Evolutionary conservation across 2,888 invertebrate species (phyloP), one percentile per base, ranked within the genome.

Genomic region (Chrysolina haemoptera): DNA sequence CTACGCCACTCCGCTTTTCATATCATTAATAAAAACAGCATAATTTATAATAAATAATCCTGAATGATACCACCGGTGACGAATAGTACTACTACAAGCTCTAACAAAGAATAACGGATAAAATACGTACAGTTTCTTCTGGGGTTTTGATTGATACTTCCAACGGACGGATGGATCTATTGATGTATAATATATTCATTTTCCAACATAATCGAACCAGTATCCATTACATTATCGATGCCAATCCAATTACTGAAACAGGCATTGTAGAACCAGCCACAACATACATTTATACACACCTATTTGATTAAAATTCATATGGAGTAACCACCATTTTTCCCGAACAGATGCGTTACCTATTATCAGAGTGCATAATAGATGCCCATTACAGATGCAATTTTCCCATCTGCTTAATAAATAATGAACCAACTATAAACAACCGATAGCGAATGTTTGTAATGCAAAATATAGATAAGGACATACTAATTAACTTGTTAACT

Each of bases 401-500:
- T 10, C 65, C 48, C 27, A 41, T 40, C 62, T 63, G 48, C 65
- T 65, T 20, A 65, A 65, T 65, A 65, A 65, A 65, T 65, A 65
- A 48, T 71, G 50, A 50, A 16, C 68, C 43, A 73, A 27, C 59
- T 35, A 35, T 59, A 59, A 59, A 59, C 35, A 59, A 65, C 55
- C 46, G 63, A 68, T 40, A 68, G 46, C 72, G 50, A 63, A 48
- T 53, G 62, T 46, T 69, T 48, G 46, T 20, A 64, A 73, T 53
- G 65, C 53, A 73, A 65, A 73, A 59, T 65, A 50, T 65, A 71
- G 74, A 74, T 72, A 78, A 72, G 70, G 64, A 74, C 62, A 68
- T 74, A 72, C 74, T 76, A 78, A 76, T 78, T 76, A 78, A 74
- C 72, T 74, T 73, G 76, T 78, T 76, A 76, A 74, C 68, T 68